Evolutionary conservation across 2,113 vertebrate genomes (phyloP), one percentile per base, ranked within the genome.

Genomic region (Poeciliopsis occidentalis): DNA sequence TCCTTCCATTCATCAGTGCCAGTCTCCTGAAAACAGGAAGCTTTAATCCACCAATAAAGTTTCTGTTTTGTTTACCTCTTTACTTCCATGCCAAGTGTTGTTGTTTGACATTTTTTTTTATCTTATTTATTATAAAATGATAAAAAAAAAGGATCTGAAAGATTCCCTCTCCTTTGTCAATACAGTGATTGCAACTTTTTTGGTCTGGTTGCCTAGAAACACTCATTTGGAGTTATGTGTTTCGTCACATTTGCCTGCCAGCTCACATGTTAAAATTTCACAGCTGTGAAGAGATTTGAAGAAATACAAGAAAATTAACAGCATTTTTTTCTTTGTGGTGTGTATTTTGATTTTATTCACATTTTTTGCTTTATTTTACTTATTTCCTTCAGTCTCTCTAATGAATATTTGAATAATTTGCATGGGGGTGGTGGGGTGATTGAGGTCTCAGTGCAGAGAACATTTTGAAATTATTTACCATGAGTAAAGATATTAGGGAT

Each of bases 131-230:
- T 71, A 3, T 8, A 41, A 19, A 63, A n/a, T n/a, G n/a, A n/a
- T n/a, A 64, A 57, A 57, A 11, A 57, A 57, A 10, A 24, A 67
- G 5, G 1, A 11, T 44, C 24, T 11, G 17, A 47, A 47, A 47
- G 15, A 47, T 60, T 68, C 17, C 34, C 63, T 24, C 0, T 12
- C 11, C 26, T 69, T 29, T 39, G 67, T 72, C n/a, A 26, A 26
- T 51, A 67, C 65, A 67, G 81, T 17, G 26, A 47, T 54, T 69
- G 41, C 61, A 19, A 27, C 81, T 81, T 41, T 70, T 60, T 68
- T 67, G 70, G 60, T 80, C 37, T 71, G 69, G 92, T 93, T 92
- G 91, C 91, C 78, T 89, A 81, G 92, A 78, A 85, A 93, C 83
- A 3, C 65, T 81, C 74, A 75, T 79, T 85, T 87, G 67, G 39